phyloP scores from a whole-genome alignment of 2,888 invertebrate species.

The Melanargia galathea region DNA sequence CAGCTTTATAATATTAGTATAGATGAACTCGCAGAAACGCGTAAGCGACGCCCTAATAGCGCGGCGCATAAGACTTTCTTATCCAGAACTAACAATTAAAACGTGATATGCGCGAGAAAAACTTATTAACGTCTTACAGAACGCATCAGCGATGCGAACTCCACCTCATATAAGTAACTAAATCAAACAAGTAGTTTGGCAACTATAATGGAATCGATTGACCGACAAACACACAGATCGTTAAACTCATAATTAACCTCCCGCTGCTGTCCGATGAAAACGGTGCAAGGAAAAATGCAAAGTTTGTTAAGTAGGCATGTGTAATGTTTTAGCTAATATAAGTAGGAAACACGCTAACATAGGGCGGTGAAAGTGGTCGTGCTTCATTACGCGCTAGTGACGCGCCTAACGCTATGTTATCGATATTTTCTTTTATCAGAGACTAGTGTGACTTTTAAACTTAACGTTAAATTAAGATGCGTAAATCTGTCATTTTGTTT shows the following conservation, averaged over 20 bases:
- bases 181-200: neutral
- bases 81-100: too few relatives aligned
- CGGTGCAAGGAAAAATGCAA: slow-evolving; percentile 16
- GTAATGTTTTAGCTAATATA: slow-evolving; percentile 38
- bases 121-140: too few relatives aligned
- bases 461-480: too few relatives aligned
- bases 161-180: too few relatives aligned
- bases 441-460: neutral
- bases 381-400: slow-evolving; percentile 45
- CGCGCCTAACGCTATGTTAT: slow-evolving; percentile 29
- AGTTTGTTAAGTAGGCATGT: slow-evolving; percentile 25
- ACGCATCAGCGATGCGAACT: too few relatives aligned
- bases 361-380: slow-evolving; percentile 48
- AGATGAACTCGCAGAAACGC: too few relatives aligned
- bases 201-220: neutral
- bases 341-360: slow-evolving; percentile 47
- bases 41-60: too few relatives aligned
- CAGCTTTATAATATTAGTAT: too few relatives aligned
- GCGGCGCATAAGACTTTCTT: too few relatives aligned
- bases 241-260: neutral
- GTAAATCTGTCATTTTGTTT: too few relatives aligned
- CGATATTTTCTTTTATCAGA: slow-evolving; percentile 25
- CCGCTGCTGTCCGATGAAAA: neutral
- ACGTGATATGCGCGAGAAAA: too few relatives aligned
- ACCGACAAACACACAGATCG: neutral